Base-by-base conservation (phyloP, 2,113 vertebrate species). In the Anolis sagrei region DNA sequence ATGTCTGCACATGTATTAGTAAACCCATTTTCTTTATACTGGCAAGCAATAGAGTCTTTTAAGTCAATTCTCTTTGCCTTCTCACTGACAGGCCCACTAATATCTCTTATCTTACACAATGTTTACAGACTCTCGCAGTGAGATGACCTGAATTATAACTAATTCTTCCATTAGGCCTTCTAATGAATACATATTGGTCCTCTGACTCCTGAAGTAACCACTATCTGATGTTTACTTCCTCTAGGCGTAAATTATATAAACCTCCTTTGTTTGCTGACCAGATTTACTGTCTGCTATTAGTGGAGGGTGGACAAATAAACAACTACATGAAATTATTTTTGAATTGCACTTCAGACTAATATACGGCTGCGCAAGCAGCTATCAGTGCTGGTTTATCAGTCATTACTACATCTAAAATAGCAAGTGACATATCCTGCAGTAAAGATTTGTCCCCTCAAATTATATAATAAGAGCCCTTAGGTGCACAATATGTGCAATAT, bases 161-260 rank as follows among this genome's bases (percentile, higher is more conserved):
- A 92, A 95, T 93, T 95, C 93, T 89, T 94, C 82, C 34, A 0
- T 92, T 90, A 51, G 90, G 90, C 94, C 94, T 95, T 92, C 88
- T 94, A 93, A 93, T 88, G 72, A 94, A 76, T 94, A 92, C 75
- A 77, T 90, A 82, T 79, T 90, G 81, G 88, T 89, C 64, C 61
- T 88, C 68, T 73, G 82, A 48, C 76, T 93, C 81, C 76, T 92
- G 25, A 92, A 92, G 83, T 84, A 85, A 85, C 88, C 48, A 14
- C 8, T 69, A 29, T 54, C 69, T 84, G 79, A 83, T 79, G 81
- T 89, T 87, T 93, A 87, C 90, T 83, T 92, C 84, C 25, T 88
- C 64, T 81, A 58, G 0, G 2, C 62, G 36, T 4, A 72, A 90
- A 89, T 90, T 85, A 82, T 68, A 92, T 21, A 87, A 75, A 88